phyloP scores from a whole-genome alignment of 2,888 invertebrate species.

The Cataglyphis rosenhaueri region DNA sequence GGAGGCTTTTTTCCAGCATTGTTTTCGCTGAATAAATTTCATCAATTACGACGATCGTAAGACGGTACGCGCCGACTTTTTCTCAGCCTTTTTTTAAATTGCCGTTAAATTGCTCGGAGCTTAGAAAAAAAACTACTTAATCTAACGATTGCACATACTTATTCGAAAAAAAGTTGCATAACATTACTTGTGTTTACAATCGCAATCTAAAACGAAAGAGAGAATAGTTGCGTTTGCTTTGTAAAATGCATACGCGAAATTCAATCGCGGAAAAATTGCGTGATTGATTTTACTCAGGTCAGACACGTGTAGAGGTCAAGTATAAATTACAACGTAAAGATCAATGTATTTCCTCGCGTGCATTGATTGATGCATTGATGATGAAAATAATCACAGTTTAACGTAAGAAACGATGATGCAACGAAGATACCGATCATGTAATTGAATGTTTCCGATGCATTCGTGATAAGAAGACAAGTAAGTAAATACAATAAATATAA shows the following conservation, averaged over 20 bases:
- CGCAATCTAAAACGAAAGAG: background rate
- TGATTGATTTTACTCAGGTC: background rate
- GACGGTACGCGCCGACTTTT: background rate
- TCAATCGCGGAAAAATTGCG: background rate
- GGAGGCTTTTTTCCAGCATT: background rate
- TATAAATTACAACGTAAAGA: background rate
- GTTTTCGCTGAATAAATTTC: background rate
- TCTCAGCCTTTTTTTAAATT: background rate
- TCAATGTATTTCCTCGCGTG: background rate
- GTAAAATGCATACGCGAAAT: background rate
- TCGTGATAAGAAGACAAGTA: background rate
- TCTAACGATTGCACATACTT: background rate
- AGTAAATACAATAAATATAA: background rate
- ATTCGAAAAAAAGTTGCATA: background rate
- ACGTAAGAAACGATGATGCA: conserved; percentile 34
- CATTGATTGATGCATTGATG: background rate
- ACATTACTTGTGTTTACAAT: background rate
- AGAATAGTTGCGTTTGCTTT: background rate
- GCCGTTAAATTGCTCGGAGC: background rate
- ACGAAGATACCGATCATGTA: background rate
- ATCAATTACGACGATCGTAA: background rate
- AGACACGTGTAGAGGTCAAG: conserved; percentile 13
- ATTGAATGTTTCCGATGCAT: background rate
- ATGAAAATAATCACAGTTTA: conserved; percentile 29
- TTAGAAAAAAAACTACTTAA: background rate